Conservation (phyloP, 2,797 vertebrate species). For the Spea hammondii region DNA sequence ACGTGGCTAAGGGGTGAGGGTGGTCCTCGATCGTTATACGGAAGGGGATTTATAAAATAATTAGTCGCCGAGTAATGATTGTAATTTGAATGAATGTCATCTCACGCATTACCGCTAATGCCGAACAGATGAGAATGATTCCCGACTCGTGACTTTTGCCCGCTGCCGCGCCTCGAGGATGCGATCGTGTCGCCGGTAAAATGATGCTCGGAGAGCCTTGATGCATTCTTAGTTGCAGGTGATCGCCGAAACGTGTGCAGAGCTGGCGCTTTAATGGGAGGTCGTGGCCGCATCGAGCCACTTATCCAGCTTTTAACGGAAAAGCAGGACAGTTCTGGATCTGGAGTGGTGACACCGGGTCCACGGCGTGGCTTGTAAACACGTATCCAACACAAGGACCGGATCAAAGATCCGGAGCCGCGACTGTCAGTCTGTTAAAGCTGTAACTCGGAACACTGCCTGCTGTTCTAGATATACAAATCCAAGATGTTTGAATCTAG, state of each 20-base stretch:
- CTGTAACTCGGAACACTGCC: too few relatives aligned
- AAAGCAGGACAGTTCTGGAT: background rate
- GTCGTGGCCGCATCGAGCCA: constrained; percentile 12
- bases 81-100: background rate
- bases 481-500: too few relatives aligned
- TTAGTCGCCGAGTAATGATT: constrained; percentile 32
- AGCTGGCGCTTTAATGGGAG: constrained; percentile 24
- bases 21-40: background rate
- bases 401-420: too few relatives aligned
- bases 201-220: constrained; percentile 6
- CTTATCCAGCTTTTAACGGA: constrained; percentile 19
- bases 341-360: constrained; percentile 6
- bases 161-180: constrained; percentile 7
- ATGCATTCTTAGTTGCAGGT: constrained; percentile 28
- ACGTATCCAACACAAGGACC: background rate
- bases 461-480: too few relatives aligned
- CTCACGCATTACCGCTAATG: constrained; percentile 29
- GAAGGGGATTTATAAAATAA: background rate
- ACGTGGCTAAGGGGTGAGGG: background rate
- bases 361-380: background rate
- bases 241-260: constrained; percentile 1
- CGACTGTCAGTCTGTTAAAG: too few relatives aligned
- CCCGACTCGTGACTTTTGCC: constrained; percentile 12
- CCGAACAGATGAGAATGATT: background rate
- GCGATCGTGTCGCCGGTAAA: constrained; percentile 22